Evolutionary conservation across 2,888 invertebrate genomes (phyloP).

Genomic region (Chymomyza amoena): DNA sequence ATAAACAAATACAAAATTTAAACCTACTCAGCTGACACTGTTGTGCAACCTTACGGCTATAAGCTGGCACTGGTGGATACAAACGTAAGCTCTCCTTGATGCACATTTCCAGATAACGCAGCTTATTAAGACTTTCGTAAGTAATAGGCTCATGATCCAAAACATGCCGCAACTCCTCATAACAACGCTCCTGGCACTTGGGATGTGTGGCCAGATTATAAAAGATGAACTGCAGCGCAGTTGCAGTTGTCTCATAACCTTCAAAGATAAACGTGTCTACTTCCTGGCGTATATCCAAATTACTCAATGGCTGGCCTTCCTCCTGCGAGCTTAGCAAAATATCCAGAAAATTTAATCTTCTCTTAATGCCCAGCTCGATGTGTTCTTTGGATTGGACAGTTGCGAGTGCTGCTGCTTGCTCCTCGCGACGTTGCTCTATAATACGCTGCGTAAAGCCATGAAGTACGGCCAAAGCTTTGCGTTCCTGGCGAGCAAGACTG

Average conservation of each 20-base stretch:
- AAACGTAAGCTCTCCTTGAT: constrained; percentile 40
- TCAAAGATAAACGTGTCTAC: constrained; percentile 16
- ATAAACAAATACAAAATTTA: no score
- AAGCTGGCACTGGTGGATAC: constrained; percentile 34
- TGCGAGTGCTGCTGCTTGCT: background rate
- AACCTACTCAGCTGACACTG: constrained; percentile 12
- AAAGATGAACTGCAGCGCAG: constrained; percentile 18
- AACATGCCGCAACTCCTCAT: constrained; percentile 19
- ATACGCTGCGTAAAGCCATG: constrained; percentile 4
- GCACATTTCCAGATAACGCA: constrained; percentile 39
- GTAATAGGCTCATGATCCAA: constrained; percentile 15
- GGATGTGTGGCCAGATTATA: constrained; percentile 32
- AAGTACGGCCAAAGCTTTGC: background rate
- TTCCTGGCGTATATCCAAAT: constrained; percentile 11
- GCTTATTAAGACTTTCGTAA: constrained; percentile 20
- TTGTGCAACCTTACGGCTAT: constrained; percentile 1
- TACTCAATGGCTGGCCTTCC: constrained; percentile 1
- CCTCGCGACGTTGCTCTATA: background rate
- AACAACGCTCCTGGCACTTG: constrained; percentile 30
- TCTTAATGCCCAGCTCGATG: background rate
- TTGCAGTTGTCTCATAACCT: constrained; percentile 39
- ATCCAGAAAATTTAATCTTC: constrained; percentile 8
- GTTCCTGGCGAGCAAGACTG: constrained; percentile 6
- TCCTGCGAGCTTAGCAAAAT: background rate
- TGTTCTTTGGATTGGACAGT: background rate